Evolutionary conservation across 2,888 invertebrate species (phyloP).

Genomic region (Pocota personata): DNA sequence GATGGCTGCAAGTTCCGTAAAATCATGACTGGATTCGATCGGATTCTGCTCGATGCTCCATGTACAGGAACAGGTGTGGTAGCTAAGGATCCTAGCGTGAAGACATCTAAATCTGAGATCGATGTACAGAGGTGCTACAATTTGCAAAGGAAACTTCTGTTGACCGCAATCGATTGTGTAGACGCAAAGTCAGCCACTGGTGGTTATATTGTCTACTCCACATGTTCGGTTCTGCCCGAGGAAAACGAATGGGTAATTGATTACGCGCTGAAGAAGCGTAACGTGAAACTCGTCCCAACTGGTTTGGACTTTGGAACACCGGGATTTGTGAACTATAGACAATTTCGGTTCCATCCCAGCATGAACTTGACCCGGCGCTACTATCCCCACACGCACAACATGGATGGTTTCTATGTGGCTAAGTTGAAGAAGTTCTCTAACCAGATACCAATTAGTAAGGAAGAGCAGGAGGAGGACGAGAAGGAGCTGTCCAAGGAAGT

Average conservation of each 20-base stretch:
- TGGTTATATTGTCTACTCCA: conserved; percentile 98
- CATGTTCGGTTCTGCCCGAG: conserved; percentile 98
- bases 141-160: conserved; percentile 94
- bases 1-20: conserved; percentile 95
- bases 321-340: conserved; percentile 95
- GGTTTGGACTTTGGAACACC: conserved; percentile 97
- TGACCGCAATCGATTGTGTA: conserved; percentile 98
- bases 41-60: conserved; percentile 98
- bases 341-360: conserved; percentile 94
- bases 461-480: conserved; percentile 82
- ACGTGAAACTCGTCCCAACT: conserved; percentile 96
- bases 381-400: conserved; percentile 99
- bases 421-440: conserved; percentile 98
- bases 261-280: conserved; percentile 95
- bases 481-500: conserved; percentile 79
- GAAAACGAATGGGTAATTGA: conserved; percentile 99
- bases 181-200: conserved; percentile 96
- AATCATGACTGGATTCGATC: conserved; percentile 95
- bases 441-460: conserved; percentile 84
- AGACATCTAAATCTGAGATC: conserved; percentile 93
- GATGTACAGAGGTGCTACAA: conserved; percentile 96
- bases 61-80: conserved; percentile 99
- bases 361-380: conserved; percentile 94
- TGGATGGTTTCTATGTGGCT: conserved; percentile 99
- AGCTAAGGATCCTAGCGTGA: conserved; percentile 98